phyloP scores from a whole-genome alignment of 2,797 vertebrate species.

The Scarus forsteni region DNA sequence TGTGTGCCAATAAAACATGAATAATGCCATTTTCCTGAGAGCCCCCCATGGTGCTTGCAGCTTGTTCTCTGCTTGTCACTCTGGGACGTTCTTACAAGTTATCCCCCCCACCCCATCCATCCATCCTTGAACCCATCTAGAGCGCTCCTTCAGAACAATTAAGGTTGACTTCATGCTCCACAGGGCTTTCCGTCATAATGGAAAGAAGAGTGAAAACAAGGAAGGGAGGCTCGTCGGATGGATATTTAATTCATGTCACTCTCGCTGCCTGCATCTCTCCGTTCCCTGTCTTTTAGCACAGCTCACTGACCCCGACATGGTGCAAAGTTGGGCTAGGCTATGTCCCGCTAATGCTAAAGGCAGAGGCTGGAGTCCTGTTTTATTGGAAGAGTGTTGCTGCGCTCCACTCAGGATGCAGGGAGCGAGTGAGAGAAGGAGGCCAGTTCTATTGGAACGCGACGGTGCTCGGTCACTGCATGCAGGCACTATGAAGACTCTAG shows the following conservation, averaged over 20 bases:
- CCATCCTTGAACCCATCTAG: constrained; percentile 43
- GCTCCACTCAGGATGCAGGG: constrained; percentile 29
- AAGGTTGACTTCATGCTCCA: constrained; percentile 76
- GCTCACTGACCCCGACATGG: constrained; percentile 80
- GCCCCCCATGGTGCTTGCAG: constrained; percentile 50
- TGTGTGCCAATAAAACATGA: constrained; percentile 72
- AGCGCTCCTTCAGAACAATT: constrained; percentile 77
- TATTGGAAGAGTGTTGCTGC: constrained; percentile 67
- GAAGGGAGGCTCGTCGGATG: constrained; percentile 64
- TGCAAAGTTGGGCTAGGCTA: constrained; percentile 56
- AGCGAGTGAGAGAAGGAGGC: constrained; percentile 30
- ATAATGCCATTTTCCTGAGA: constrained; percentile 73
- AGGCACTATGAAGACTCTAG: constrained; percentile 60
- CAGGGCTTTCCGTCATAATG: constrained; percentile 74
- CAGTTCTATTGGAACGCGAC: constrained; percentile 58
- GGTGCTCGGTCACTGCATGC: constrained; percentile 64
- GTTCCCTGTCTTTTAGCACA: constrained; percentile 80
- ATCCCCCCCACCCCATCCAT: constrained; percentile 36
- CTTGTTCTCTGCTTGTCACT: constrained; percentile 65
- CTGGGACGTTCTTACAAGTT: constrained; percentile 49
- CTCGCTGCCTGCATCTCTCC: constrained; percentile 68
- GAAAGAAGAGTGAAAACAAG: constrained; percentile 75
- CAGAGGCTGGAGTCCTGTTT: constrained; percentile 44
- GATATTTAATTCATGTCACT: constrained; percentile 86
- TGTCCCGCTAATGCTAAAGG: constrained; percentile 29